phyloP scores from a whole-genome alignment of 1,140 invertebrate species.

The Bombus vancouverensis region DNA sequence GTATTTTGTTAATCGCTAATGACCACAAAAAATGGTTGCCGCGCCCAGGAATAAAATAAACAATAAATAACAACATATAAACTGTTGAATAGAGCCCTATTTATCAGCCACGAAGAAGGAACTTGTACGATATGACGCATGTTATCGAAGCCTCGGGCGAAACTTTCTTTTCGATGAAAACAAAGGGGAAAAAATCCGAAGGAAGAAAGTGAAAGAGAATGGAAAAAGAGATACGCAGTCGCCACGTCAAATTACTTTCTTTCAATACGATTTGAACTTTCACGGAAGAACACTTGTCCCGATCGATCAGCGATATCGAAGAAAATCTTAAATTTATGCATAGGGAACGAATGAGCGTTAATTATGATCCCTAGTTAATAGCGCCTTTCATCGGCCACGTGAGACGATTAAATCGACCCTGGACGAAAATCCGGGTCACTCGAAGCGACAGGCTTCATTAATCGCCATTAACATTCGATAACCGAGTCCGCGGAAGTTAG shows the following conservation, averaged over 20 bases:
- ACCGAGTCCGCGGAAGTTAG: constrained; percentile 50
- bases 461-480: constrained; percentile 37
- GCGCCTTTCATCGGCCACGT: not conserved
- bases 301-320: too few relatives aligned
- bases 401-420: not conserved
- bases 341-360: not conserved
- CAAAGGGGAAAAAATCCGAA: not conserved
- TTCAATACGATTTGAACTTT: too few relatives aligned
- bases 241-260: too few relatives aligned
- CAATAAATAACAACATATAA: not conserved
- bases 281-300: too few relatives aligned
- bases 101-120: not conserved
- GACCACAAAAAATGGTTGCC: too few relatives aligned
- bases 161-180: not conserved
- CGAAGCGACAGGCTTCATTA: constrained; percentile 8
- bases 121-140: not conserved
- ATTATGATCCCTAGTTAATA: not conserved
- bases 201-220: not conserved
- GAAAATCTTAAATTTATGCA: too few relatives aligned
- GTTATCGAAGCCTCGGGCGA: not conserved
- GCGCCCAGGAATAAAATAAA: too few relatives aligned
- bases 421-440: not conserved
- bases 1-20: too few relatives aligned
- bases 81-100: not conserved
- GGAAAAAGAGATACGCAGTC: not conserved